Conservation (phyloP, 2,888 invertebrate genomes). For the Halictus ligatus region DNA sequence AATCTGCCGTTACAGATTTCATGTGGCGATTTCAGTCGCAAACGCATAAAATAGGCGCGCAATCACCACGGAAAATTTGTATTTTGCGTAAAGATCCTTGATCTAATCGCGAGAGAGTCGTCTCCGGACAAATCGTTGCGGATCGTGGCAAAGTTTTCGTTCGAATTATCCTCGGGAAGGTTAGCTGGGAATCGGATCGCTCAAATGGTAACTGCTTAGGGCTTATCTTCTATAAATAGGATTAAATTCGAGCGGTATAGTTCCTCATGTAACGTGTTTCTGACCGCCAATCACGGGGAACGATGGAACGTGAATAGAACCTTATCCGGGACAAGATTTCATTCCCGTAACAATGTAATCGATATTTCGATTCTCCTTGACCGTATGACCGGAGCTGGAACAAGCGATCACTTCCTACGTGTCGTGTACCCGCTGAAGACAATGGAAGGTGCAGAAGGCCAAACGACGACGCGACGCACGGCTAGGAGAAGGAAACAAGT, state of each 20-base stretch:
- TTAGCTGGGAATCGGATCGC: neutral
- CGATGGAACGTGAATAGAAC: slow-evolving; percentile 41
- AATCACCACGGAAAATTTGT: too few species aligned
- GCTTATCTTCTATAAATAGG: slow-evolving; percentile 21
- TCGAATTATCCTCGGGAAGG: neutral
- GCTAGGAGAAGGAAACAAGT: neutral
- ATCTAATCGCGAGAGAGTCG: neutral
- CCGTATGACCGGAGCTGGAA: slow-evolving; percentile 53
- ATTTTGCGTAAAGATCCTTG: neutral
- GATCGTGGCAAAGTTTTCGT: neutral
- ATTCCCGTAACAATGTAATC: slow-evolving; percentile 52
- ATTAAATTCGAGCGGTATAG: slow-evolving; percentile 7
- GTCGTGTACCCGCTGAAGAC: slow-evolving; percentile 44
- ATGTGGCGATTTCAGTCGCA: too few species aligned
- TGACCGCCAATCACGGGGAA: slow-evolving; percentile 42
- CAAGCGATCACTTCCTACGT: slow-evolving; percentile 55
- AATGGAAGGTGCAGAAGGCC: slow-evolving; percentile 52
- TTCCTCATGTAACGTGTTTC: slow-evolving; percentile 20
- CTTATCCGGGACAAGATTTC: slow-evolving; percentile 39
- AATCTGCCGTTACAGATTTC: too few species aligned
- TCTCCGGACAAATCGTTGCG: neutral
- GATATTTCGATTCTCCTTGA: slow-evolving; percentile 62
- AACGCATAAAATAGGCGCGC: too few species aligned
- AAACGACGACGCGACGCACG: slow-evolving; percentile 9
- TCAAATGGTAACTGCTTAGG: neutral